phyloP scores from a whole-genome alignment of 2,888 invertebrate species.

The Chloroclysta siterata region DNA sequence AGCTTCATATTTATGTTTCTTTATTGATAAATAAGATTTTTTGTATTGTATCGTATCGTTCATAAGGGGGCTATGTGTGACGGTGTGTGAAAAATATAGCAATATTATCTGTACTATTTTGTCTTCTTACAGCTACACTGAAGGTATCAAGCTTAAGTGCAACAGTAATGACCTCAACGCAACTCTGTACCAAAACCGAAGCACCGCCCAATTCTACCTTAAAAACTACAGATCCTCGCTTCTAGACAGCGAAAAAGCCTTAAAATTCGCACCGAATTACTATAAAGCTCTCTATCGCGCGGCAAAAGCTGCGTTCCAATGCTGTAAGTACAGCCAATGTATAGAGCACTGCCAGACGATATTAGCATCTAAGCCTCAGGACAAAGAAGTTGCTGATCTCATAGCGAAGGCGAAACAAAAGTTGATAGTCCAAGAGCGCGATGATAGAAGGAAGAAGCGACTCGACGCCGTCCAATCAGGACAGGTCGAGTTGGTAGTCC shows the following conservation, averaged over 20 bases:
- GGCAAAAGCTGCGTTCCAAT: constrained; percentile 88
- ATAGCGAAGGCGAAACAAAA: constrained; percentile 76
- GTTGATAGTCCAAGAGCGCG: constrained; percentile 78
- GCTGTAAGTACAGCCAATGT: constrained; percentile 89
- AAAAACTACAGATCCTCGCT: constrained; percentile 93
- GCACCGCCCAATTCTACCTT: constrained; percentile 94
- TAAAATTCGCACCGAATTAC: constrained; percentile 90
- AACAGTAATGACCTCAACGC: constrained; percentile 89
- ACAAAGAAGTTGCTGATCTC: constrained; percentile 75
- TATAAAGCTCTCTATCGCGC: constrained; percentile 91
- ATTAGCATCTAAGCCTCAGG: constrained; percentile 82
- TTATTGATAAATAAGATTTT: no score
- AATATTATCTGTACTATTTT: not conserved
- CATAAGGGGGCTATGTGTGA: no score
- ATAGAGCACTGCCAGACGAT: constrained; percentile 89
- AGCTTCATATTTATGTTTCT: no score
- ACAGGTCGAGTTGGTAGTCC: constrained; percentile 68
- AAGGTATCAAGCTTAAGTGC: constrained; percentile 93
- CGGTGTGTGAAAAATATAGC: no score
- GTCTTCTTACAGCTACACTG: constrained; percentile 88
- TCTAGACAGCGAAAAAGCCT: constrained; percentile 91
- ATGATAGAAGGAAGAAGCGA: constrained; percentile 81
- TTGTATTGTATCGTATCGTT: no score
- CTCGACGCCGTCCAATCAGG: constrained; percentile 70
- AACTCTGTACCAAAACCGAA: constrained; percentile 95